Percentiles rank a stretch among this genome's conserved stretches.
Evolutionary conservation across 2,113 vertebrate species (phyloP).

Genomic region (Mystacornis crossleyi): DNA sequence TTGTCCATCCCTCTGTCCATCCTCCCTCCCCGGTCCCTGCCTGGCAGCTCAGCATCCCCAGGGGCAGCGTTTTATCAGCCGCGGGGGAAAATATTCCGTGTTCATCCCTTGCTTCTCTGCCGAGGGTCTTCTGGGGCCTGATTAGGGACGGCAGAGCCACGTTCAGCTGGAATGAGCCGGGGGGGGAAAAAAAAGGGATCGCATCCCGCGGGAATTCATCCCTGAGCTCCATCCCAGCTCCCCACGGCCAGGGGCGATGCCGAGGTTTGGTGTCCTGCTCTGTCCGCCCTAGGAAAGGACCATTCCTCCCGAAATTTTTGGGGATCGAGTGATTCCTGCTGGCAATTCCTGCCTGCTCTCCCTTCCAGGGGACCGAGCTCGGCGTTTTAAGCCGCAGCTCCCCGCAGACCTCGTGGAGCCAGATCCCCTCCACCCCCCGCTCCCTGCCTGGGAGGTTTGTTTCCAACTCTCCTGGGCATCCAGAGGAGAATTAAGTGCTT

Average conservation of each 20-base stretch:
- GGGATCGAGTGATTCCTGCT: not conserved
- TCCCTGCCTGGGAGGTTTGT: not conserved
- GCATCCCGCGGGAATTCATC: not conserved
- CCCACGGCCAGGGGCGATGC: not conserved
- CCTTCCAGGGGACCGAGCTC: not conserved
- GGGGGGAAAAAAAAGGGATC: not conserved
- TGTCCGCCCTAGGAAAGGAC: not conserved
- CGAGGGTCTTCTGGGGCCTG: not conserved
- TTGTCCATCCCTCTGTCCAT: rapidly evolving
- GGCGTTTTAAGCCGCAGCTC: not conserved
- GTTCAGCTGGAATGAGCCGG: not conserved
- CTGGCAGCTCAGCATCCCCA: not conserved
- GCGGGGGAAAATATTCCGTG: not conserved
- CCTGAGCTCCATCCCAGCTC: not conserved
- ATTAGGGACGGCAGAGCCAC: not conserved
- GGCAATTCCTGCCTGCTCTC: not conserved
- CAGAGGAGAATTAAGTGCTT: not conserved
- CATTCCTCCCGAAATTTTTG: not conserved
- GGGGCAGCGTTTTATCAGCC: not conserved
- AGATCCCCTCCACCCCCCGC: not conserved
- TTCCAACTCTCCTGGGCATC: not conserved
- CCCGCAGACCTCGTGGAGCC: not conserved
- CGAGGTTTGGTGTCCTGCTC: not conserved
- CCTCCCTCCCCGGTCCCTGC: not conserved
- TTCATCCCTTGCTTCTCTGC: not conserved